phyloP scores from a whole-genome alignment of 2,888 invertebrate species.

The Melanostoma mellinum region DNA sequence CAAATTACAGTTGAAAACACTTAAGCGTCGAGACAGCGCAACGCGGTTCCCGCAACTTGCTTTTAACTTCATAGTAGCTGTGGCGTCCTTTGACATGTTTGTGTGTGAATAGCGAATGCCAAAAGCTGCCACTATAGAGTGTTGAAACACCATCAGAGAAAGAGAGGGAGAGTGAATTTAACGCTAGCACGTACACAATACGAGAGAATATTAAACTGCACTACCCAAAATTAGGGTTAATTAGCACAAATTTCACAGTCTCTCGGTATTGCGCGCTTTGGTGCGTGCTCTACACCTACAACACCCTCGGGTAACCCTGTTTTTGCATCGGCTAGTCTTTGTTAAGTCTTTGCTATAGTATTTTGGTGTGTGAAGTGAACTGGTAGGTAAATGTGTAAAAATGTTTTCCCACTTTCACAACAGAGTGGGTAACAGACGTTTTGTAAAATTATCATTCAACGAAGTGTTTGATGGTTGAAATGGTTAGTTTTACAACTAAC shows the following conservation, averaged over 20 bases:
- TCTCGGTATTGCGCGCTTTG: neutral
- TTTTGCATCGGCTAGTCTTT: no score
- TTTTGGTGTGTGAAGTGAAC: no score
- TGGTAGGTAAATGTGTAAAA: no score
- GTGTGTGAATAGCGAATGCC: neutral
- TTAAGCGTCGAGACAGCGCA: slow-evolving; percentile 1
- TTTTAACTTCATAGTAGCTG: neutral
- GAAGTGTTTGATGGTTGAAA: no score
- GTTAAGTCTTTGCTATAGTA: no score
- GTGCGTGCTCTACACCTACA: neutral
- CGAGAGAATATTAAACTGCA: neutral
- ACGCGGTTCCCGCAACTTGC: slow-evolving; percentile 5
- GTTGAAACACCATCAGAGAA: neutral
- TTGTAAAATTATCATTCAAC: no score
- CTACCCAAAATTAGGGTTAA: slow-evolving; percentile 12
- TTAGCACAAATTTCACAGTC: slow-evolving; percentile 19
- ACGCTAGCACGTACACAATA: neutral
- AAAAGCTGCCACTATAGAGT: neutral
- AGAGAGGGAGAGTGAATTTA: neutral
- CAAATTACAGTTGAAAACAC: slow-evolving; percentile 45
- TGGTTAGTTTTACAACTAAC: no score
- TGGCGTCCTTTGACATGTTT: slow-evolving; percentile 7
- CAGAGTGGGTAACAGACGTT: no score
- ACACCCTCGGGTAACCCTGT: no score
- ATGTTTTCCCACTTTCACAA: no score